Percentiles rank a stretch among this genome's conserved stretches.
Evolutionary conservation across 2,797 vertebrate species (phyloP).

Genomic region (Poecile montanus): DNA sequence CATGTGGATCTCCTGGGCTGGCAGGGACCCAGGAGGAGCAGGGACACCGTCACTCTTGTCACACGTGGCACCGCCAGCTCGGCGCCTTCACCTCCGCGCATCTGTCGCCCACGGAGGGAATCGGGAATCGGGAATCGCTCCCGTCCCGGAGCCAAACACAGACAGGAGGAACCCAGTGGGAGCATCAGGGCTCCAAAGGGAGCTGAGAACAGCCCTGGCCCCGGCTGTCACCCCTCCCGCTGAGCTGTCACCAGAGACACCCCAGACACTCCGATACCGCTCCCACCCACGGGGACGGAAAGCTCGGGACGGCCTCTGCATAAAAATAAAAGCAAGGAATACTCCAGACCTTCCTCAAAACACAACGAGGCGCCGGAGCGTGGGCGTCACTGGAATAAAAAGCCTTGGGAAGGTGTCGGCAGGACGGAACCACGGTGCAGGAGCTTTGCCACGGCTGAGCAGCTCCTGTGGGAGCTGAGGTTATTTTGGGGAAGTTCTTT

Average conservation of each 20-base stretch:
- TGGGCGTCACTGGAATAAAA: not conserved
- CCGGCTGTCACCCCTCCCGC: not conserved
- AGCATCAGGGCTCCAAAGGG: not conserved
- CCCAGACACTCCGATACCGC: not conserved
- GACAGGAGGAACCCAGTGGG: not conserved
- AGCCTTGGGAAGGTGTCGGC: not conserved
- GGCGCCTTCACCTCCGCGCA: rapidly evolving
- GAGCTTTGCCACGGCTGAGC: not conserved
- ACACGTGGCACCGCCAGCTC: rapidly evolving
- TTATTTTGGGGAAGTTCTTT: not conserved
- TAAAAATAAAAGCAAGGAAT: not conserved
- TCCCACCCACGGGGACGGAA: not conserved
- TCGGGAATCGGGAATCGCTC: rapidly evolving
- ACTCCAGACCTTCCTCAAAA: not conserved
- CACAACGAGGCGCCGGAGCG: rapidly evolving
- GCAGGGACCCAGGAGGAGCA: not conserved
- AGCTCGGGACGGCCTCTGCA: not conserved
- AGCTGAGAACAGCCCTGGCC: constrained; percentile 3
- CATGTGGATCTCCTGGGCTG: not conserved
- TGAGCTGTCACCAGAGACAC: not conserved
- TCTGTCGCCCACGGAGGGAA: not conserved
- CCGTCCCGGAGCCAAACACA: not conserved
- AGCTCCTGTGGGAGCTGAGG: not conserved
- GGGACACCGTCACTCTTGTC: not conserved
- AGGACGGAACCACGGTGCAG: rapidly evolving